Base-by-base conservation (phyloP, 1,140 invertebrate genomes). In the Cylas formicarius region DNA sequence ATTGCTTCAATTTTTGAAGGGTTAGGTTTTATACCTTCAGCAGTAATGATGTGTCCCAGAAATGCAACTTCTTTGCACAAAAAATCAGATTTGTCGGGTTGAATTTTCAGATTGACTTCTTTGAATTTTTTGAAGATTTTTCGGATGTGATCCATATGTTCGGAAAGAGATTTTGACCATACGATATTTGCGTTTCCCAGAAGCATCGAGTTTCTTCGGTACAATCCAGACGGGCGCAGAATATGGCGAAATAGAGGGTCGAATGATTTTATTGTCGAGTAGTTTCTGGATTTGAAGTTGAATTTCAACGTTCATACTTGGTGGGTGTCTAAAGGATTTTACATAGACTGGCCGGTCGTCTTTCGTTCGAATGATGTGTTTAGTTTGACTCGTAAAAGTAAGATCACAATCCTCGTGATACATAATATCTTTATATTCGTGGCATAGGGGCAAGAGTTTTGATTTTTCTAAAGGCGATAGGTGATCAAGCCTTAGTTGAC, bases 131-230 rank as follows among this genome's bases (percentile, higher is more conserved):
- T n/a, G n/a, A n/a, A n/a, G n/a, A n/a, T n/a, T n/a, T n/a, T n/a
- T 32, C 29, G 6, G 13, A 32, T 32, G 5, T 32, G 29, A 13
- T 32, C 29, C 7, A 32, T 5, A 11, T 32, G 29, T 32, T 32
- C 17, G 17, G 29, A 6, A 13, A 32, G 13, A 16, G 29, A 32
- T 32, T 32, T 32, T 5, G 29, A 32, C 7, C 11, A 32, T n/a
- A n/a, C n/a, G 11, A 32, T 32, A 13, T 13, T 16, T 8, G 11
- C 29, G 29, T 32, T 62, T 41, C 1, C 49, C 55, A 2, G 53
- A 56, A 1, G 59, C 53, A 23, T 64, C 61, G 5, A 35, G 7
- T 44, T 65, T 63, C 33, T 65, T 66, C 0, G 57, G 55, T 0
- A 67, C 57, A 2, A 66, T 7, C 33, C 44, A 57, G 5, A 61